Conservation (phyloP, 2,888 invertebrate species). For the Spialia ferax region DNA sequence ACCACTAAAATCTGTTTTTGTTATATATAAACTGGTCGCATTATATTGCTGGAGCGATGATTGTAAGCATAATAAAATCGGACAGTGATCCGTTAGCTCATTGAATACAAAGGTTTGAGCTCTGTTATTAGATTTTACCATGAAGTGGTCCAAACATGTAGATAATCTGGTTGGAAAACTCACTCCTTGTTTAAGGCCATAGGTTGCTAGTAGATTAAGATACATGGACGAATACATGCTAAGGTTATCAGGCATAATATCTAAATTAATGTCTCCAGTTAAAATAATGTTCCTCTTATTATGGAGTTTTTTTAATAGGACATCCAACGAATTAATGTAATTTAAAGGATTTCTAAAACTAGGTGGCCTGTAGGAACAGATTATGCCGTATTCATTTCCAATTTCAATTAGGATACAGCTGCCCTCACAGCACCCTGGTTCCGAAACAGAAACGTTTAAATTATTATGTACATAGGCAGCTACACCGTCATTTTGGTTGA, state of each 20-base stretch:
- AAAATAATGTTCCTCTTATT: not conserved
- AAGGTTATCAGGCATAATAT: slow-evolving; percentile 11
- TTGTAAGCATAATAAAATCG: not conserved
- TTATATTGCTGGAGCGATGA: not conserved
- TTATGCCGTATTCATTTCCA: not conserved
- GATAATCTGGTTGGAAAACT: not conserved
- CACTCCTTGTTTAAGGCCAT: not conserved
- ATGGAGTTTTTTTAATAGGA: not conserved
- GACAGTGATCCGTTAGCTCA: not conserved
- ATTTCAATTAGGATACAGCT: not conserved
- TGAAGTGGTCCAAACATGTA: not conserved
- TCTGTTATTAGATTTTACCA: not conserved
- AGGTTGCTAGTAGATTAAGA: not conserved
- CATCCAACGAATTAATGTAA: not conserved
- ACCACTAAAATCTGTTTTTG: not conserved
- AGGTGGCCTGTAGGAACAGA: not conserved
- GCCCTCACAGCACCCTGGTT: not conserved
- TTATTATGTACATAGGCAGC: not conserved
- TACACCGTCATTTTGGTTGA: slow-evolving; percentile 33
- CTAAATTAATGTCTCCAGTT: not conserved
- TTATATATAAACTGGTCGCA: not conserved
- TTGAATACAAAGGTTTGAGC: not conserved
- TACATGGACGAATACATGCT: not conserved
- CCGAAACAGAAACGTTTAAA: not conserved
- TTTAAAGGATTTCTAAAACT: not conserved